Evolutionary conservation across 2,888 invertebrate species (phyloP).

Genomic region (Limnephilus auricula): DNA sequence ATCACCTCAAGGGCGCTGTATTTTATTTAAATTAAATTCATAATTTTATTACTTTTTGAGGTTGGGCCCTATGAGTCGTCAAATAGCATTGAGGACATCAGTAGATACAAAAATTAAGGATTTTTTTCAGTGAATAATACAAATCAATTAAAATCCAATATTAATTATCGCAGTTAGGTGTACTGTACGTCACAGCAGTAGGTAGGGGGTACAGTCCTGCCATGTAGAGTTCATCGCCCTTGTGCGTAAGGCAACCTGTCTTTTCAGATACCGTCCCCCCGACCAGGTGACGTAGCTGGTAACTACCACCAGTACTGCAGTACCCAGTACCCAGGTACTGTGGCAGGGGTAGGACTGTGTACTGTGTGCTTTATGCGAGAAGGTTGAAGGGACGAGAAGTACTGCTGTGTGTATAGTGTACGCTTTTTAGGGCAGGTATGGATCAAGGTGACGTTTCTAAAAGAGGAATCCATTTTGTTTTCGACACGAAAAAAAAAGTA

Average conservation of each 20-base stretch:
- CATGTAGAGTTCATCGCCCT: conserved; percentile 17
- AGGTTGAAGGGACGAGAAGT: neutral
- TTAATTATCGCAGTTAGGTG: neutral
- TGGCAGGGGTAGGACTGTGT: neutral
- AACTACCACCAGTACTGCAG: neutral
- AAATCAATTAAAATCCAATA: neutral
- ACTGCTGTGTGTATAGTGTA: neutral
- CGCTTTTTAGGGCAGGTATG: neutral
- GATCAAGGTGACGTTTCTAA: neutral
- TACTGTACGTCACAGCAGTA: neutral
- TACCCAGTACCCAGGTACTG: neutral
- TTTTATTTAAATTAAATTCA: no score
- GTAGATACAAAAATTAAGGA: no score
- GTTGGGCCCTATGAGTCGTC: no score
- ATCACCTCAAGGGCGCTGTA: no score
- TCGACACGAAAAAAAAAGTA: neutral
- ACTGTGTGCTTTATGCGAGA: neutral
- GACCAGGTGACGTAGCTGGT: neutral
- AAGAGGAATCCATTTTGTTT: neutral
- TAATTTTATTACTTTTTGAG: no score
- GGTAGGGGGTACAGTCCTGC: neutral
- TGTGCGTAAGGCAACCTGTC: conserved; percentile 29
- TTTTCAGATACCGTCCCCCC: conserved; percentile 2
- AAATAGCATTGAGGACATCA: no score
- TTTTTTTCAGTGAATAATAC: neutral